Evolutionary conservation across 2,797 vertebrate genomes (phyloP).

Genomic region (Decapterus maruadsi): DNA sequence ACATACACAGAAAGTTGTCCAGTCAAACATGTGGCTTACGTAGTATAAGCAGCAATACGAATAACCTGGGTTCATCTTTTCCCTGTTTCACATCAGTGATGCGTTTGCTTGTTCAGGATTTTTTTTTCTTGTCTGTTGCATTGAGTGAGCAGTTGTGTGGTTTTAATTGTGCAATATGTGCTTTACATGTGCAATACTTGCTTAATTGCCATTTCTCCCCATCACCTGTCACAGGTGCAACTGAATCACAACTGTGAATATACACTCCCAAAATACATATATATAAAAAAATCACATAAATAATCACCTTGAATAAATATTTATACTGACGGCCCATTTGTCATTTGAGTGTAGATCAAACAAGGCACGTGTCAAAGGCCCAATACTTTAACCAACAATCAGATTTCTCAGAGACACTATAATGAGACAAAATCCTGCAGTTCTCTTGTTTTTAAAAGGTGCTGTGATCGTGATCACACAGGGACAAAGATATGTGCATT

Average conservation of each 20-base stretch:
- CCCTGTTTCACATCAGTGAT: conserved; percentile 18
- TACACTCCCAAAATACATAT: conserved; percentile 22
- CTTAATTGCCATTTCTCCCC: conserved; percentile 4
- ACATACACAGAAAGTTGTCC: conserved; percentile 5
- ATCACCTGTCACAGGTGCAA: conserved; percentile 18
- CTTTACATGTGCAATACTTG: conserved; percentile 67
- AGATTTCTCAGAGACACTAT: conserved; percentile 47
- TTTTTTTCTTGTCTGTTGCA: background rate
- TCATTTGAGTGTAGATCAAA: conserved; percentile 26
- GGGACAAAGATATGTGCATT: background rate
- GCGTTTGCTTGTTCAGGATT: conserved; percentile 9
- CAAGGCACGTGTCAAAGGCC: conserved; percentile 65
- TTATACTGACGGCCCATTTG: conserved; percentile 24
- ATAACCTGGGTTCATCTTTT: conserved; percentile 1
- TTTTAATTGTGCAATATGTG: conserved; percentile 65
- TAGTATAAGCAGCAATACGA: conserved; percentile 40
- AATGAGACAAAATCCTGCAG: conserved; percentile 16
- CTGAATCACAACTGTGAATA: conserved; percentile 8
- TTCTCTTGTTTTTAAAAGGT: conserved; percentile 35
- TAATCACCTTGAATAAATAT: conserved; percentile 52
- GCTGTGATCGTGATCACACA: conserved; percentile 30
- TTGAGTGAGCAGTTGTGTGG: background rate
- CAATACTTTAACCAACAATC: conserved; percentile 16
- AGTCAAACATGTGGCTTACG: conserved; percentile 23
- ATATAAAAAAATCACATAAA: conserved; percentile 21